Evolutionary conservation across 2,797 vertebrate species (phyloP).

Genomic region (Notamacropus eugenii): DNA sequence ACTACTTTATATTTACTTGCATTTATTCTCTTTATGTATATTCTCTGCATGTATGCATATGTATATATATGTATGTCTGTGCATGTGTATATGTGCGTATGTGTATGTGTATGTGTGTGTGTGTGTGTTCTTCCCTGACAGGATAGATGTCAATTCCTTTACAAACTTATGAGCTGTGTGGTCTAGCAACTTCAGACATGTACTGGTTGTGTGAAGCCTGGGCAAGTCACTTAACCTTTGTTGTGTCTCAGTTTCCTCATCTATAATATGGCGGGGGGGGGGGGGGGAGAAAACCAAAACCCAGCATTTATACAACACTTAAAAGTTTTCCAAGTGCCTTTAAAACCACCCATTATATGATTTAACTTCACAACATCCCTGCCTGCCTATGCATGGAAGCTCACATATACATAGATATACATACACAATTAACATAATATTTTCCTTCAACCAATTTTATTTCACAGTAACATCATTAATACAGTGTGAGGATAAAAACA

Average conservation of each 20-base stretch:
- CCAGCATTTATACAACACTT: not conserved
- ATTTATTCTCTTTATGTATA: not conserved
- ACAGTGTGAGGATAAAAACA: constrained; percentile 39
- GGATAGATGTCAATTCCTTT: not conserved
- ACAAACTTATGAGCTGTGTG: not conserved
- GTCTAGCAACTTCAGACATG: not conserved
- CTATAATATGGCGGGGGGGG: constrained; percentile 32
- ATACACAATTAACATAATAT: not conserved
- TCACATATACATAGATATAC: not conserved
- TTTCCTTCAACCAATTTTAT: not conserved
- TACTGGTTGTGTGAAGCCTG: not conserved
- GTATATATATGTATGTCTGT: rapidly evolving
- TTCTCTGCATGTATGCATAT: not conserved
- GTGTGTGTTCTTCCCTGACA: not conserved
- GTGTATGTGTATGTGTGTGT: no score
- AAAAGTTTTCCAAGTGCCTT: not conserved
- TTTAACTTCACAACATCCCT: not conserved
- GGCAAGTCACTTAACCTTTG: constrained; percentile 22
- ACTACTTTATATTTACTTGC: not conserved
- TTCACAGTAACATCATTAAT: not conserved
- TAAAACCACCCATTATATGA: not conserved
- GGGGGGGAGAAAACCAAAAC: not conserved
- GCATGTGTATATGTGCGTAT: no score
- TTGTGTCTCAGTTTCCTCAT: constrained; percentile 37
- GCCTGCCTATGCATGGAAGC: not conserved